Evolutionary conservation across 2,113 vertebrate species (phyloP).

Genomic region (Nothoprocta perdicaria): DNA sequence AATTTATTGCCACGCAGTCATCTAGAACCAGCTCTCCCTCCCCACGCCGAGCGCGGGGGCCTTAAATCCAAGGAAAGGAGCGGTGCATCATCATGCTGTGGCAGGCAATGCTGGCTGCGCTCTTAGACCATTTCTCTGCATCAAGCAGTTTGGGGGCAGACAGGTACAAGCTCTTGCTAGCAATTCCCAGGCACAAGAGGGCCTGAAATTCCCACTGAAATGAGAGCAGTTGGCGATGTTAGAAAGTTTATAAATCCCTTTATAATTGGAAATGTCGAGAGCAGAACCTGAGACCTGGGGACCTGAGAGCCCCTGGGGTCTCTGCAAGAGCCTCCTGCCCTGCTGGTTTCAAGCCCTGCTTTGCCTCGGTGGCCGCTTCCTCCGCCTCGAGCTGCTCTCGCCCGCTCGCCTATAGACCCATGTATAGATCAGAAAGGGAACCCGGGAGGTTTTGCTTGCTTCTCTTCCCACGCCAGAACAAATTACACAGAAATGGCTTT

Average conservation of each 20-base stretch:
- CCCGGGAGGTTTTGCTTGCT: neutral
- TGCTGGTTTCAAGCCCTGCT: constrained; percentile 54
- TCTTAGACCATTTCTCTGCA: constrained; percentile 37
- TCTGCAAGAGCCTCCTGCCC: neutral
- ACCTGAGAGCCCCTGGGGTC: neutral
- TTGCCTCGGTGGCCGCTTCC: neutral
- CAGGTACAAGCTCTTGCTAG: neutral
- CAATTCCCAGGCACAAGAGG: constrained; percentile 27
- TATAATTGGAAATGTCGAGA: neutral
- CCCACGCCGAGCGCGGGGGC: rapidly evolving
- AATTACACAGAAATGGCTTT: neutral
- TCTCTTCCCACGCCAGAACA: neutral
- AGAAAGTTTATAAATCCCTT: neutral
- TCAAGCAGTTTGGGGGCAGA: neutral
- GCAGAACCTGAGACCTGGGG: neutral
- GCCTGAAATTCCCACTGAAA: constrained; percentile 22
- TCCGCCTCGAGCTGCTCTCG: neutral
- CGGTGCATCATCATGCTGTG: constrained; percentile 63
- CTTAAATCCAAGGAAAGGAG: constrained; percentile 23
- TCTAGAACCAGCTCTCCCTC: neutral
- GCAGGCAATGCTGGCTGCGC: constrained; percentile 40
- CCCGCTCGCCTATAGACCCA: neutral
- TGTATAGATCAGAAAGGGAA: neutral
- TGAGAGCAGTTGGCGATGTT: neutral
- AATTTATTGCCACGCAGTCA: constrained; percentile 34